phyloP scores from a whole-genome alignment of 2,797 vertebrate species.

The Enteromius afrohamiltoni region DNA sequence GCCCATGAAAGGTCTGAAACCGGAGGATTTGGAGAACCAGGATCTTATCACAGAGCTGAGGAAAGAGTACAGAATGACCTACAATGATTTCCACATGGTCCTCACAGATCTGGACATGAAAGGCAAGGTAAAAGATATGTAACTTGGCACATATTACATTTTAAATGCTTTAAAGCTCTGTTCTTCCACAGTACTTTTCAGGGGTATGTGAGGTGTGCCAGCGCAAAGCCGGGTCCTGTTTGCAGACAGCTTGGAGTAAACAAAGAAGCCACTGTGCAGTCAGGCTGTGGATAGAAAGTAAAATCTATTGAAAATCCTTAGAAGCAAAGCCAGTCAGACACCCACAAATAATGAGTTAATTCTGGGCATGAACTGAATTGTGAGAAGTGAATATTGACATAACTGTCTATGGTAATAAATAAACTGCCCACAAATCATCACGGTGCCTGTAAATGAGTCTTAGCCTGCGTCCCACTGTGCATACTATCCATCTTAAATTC shows the following conservation, averaged over 20 bases:
- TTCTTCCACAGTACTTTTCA: slow-evolving; percentile 48
- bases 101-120: slow-evolving; percentile 93
- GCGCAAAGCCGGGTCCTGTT: slow-evolving; percentile 67
- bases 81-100: slow-evolving; percentile 96
- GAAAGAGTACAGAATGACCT: slow-evolving; percentile 92
- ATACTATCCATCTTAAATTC: too few relatives aligned
- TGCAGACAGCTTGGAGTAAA: slow-evolving; percentile 66
- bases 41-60: slow-evolving; percentile 92
- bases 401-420: not conserved
- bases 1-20: slow-evolving; percentile 91
- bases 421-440: not conserved
- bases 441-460: not conserved
- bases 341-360: not conserved
- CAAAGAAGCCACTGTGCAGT: slow-evolving; percentile 77
- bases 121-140: slow-evolving; percentile 82
- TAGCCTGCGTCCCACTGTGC: too few relatives aligned
- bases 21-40: slow-evolving; percentile 92
- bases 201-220: slow-evolving; percentile 55
- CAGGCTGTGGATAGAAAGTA: slow-evolving; percentile 60
- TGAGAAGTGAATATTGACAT: slow-evolving; percentile 1
- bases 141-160: slow-evolving; percentile 3
- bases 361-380: not conserved
- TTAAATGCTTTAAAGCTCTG: slow-evolving; percentile 21
- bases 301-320: slow-evolving; percentile 57
- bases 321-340: slow-evolving; percentile 35